Evolutionary conservation across 2,888 invertebrate species (phyloP).

Genomic region (Lacanobia wlatinum): DNA sequence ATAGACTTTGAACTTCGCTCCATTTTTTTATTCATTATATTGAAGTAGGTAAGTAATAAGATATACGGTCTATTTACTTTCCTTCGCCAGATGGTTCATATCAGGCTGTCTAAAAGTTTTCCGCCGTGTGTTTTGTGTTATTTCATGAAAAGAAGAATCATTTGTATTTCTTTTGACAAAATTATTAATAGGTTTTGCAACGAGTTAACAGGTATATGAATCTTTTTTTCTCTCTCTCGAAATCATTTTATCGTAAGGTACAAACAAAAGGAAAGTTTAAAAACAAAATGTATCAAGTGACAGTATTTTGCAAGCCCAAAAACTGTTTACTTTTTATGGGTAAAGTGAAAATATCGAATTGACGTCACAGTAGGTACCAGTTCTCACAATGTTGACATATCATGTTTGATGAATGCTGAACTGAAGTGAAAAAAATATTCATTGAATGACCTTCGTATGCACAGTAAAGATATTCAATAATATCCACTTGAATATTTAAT

Average conservation of each 20-base stretch:
- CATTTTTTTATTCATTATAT: neutral
- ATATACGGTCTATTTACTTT: slow-evolving; percentile 39
- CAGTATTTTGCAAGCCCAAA: slow-evolving; percentile 2
- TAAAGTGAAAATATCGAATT: slow-evolving; percentile 34
- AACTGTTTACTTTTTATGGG: neutral
- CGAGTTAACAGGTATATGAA: too few species aligned
- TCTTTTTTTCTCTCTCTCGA: too few species aligned
- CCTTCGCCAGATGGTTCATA: slow-evolving; percentile 44
- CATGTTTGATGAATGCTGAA: slow-evolving; percentile 12
- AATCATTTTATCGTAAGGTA: neutral
- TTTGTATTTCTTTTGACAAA: neutral
- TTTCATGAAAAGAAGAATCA: neutral
- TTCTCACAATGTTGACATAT: slow-evolving; percentile 12
- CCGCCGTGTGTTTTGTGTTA: neutral
- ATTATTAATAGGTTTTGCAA: neutral
- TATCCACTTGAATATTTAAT: neutral
- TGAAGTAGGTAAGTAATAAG: neutral
- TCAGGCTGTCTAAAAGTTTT: slow-evolving; percentile 14
- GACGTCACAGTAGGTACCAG: slow-evolving; percentile 31
- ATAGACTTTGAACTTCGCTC: neutral
- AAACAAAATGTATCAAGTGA: neutral
- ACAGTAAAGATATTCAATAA: neutral
- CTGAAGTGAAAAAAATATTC: slow-evolving; percentile 9
- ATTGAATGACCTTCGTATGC: neutral
- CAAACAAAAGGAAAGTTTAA: neutral